Base-by-base conservation (phyloP, 1,140 invertebrate genomes). In the Tetranychus urticae region DNA sequence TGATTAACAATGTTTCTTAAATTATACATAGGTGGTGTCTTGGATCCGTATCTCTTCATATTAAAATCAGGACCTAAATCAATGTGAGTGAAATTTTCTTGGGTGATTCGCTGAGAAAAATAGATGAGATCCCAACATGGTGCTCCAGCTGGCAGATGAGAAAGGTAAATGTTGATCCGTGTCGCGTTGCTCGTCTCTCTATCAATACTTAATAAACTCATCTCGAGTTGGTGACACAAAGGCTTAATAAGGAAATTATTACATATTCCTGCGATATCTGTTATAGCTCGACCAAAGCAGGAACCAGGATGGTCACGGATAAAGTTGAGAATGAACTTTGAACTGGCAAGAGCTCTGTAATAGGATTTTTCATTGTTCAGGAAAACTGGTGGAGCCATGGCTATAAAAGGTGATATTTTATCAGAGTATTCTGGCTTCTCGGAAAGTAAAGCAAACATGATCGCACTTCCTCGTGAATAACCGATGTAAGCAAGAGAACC, bases 121-220 rank as follows among this genome's bases (percentile, higher is more conserved):
- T 79, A 75, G 23, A 83, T 73, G 8, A 90, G 67, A 66, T 86
- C 86, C 68, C 80, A 80, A 0, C 80, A 78, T 0, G 87, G 85
- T 1, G 85, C 77, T 5, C 88, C 88, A 1, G 85, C 84, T 4
- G 90, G 89, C 4, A 80, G 80, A 70, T 93, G 84, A 13, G 79
- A 78, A 2, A 85, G 69, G 66, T 87, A 83, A 0, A 83, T 77
- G 0, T 84, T 82, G 0, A 88, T 62, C 68, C 82, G 74, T 34
- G 80, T 81, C 81, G 83, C 47, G 50, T 65, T 65, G 13, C 14
- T 4, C 23, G 6, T 36, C 10, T 33, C 34, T 23, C 10, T 12
- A 34, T 57, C 56, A 3, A 57, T 31, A 7, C 34, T 34, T 10
- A 57, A 14, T 2, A 57, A 0, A 10, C 10, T 1, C 4, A 8